Base-by-base conservation (phyloP, 1,140 invertebrate species). In the Drosophila nebulosa region DNA sequence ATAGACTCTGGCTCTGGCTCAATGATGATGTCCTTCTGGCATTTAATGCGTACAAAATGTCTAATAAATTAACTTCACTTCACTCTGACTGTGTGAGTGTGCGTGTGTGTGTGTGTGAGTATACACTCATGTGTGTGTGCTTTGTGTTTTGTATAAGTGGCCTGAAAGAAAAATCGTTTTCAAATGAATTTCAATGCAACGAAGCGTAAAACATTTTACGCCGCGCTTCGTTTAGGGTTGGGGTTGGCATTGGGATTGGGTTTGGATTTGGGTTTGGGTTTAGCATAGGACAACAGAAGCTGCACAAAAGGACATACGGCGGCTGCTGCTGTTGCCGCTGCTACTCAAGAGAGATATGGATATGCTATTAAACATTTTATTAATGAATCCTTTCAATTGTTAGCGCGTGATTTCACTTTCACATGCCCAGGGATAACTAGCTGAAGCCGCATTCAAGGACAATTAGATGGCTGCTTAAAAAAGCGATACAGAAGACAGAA, bases 31-130 rank as follows among this genome's bases (percentile, higher is more conserved):
- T 80, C 80, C 78, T 89, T 81, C 80, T 89, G 79, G 65, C 77
- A 89, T 80, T 89, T 74, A 89, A 89, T 89, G 80, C 68, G 78
- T 63, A 89, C 85, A 89, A 89, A 89, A 89, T 89, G 64, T 89
- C 85, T 89, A 89, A 89, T 89, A 89, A 89, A 89, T 89, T 89
- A 89, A 89, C 85, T 89, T 89, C 80, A 89, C 79, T 89, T 81
- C 69, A 63, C 55, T 69, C 35, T 51, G 36, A 36, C 30, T 76
- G 42, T 76, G 39, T 58, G 46, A 35, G 51, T 69, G 30, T 56
- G 22, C 39, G 30, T 42, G 12, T 53, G 65, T 42, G 51, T 51
- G 52, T 51, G 66, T 73, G 60, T 73, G 78, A n/a, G n/a, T n/a
- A n/a, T n/a, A n/a, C n/a, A n/a, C n/a, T n/a, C n/a, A n/a, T 78